Evolutionary conservation across 2,888 invertebrate species (phyloP), one percentile per base, ranked within the genome.

Genomic region (Trichogramma dendrolimi): DNA sequence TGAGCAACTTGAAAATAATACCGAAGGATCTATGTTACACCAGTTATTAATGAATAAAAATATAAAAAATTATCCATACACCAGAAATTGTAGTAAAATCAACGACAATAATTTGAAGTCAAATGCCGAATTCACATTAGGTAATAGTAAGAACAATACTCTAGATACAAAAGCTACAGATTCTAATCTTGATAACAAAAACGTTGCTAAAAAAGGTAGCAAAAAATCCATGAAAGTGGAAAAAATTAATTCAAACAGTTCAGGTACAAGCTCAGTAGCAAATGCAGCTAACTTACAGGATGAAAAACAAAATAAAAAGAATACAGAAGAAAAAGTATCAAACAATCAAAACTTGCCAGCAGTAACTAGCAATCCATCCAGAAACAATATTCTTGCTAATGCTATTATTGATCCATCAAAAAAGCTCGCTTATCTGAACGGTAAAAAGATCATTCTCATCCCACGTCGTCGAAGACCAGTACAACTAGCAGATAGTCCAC

Each of bases 401-500:
- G 46, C 8, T 10, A 11, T 27, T 27, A 27, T 27, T 27, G 27
- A 27, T 27, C 27, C 27, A 27, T 27, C 27, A 27, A 27, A 27
- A 27, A 27, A 27, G 27, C 27, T 27, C 27, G 27, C 27, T 27
- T 27, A 27, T 46, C n/a, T n/a, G n/a, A 10, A 8, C 27, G 41
- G 10, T 62, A 65, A 55, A 50, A 62, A 62, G 11, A n/a, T 65
- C n/a, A 65, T 65, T 39, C 43, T 62, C 14, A 27, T 62, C 14
- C 51, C 39, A 41, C 62, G 57, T 51, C 71, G 74, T n/a, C 69
- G 67, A 56, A 73, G 69, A 62, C 70, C 71, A 1, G 69, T 75
- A 4, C 67, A 68, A 50, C 67, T 76, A 48, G 67, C 69, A n/a
- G 71, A 76, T 27, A 73, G 67, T 52, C 69, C 68, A 47, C 58